Evolutionary conservation across 2,888 invertebrate genomes (phyloP).

Genomic region (Lithophane semibrunnea): DNA sequence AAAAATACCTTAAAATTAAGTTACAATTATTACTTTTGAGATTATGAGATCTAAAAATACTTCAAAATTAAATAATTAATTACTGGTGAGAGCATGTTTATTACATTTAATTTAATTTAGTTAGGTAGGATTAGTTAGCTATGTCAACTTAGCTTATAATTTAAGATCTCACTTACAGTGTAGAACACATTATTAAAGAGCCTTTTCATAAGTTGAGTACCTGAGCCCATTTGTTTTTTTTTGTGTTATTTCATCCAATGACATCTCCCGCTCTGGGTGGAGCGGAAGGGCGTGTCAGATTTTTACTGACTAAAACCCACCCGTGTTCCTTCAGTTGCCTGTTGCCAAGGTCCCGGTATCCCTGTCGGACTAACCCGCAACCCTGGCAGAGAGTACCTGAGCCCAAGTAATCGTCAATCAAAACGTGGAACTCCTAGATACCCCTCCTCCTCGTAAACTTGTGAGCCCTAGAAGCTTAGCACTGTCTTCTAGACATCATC

Average conservation of each 20-base stretch:
- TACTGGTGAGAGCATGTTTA: neutral
- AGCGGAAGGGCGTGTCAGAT: no score
- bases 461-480: neutral
- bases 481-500: constrained; percentile 14
- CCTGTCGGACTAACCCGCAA: no score
- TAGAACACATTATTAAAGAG: neutral
- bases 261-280: no score
- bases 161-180: neutral
- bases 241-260: no score
- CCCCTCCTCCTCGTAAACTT: neutral
- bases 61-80: neutral
- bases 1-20: neutral
- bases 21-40: neutral
- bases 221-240: neutral
- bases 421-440: neutral
- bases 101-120: neutral
- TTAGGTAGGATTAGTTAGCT: neutral
- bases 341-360: no score
- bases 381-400: neutral
- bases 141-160: neutral
- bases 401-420: neutral
- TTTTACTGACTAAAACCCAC: no score
- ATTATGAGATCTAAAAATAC: neutral
- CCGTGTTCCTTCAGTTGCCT: no score
- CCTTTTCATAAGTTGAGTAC: neutral